Evolutionary conservation across 2,113 vertebrate species (phyloP).

Genomic region (Octodon degus): DNA sequence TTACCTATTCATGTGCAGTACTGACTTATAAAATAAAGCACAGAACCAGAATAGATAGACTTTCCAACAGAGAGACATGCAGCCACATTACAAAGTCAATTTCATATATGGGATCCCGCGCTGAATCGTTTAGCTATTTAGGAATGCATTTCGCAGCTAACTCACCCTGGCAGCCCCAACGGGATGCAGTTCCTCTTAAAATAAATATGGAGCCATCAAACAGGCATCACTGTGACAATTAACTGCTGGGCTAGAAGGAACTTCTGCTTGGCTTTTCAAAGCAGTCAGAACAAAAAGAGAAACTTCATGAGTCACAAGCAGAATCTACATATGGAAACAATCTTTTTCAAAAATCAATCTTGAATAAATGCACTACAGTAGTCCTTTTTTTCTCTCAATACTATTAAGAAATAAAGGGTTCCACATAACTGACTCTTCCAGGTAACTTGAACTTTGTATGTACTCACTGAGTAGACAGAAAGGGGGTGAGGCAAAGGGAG

Average conservation of each 20-base stretch:
- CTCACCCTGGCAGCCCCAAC: slow-evolving; percentile 79
- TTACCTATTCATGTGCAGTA: slow-evolving; percentile 79
- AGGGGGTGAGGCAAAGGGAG: neutral
- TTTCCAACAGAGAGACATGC: slow-evolving; percentile 75
- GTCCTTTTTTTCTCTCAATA: neutral
- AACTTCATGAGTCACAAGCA: slow-evolving; percentile 53
- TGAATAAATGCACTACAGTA: slow-evolving; percentile 48
- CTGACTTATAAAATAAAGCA: slow-evolving; percentile 81
- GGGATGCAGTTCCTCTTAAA: slow-evolving; percentile 78
- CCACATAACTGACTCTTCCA: slow-evolving; percentile 14
- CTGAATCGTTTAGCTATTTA: slow-evolving; percentile 81
- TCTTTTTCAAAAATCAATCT: slow-evolving; percentile 65
- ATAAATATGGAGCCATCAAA: slow-evolving; percentile 82
- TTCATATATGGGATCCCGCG: slow-evolving; percentile 73
- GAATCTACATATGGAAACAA: slow-evolving; percentile 34
- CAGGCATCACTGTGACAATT: slow-evolving; percentile 77
- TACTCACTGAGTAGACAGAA: neutral
- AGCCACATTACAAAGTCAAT: slow-evolving; percentile 75
- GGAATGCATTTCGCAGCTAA: slow-evolving; percentile 78
- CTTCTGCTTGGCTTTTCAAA: slow-evolving; percentile 73
- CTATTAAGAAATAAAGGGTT: slow-evolving; percentile 19
- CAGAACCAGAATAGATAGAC: slow-evolving; percentile 72
- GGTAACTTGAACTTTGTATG: neutral
- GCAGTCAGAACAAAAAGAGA: slow-evolving; percentile 70
- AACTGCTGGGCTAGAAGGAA: slow-evolving; percentile 76